These are phyloP conservation scores for Drosophila kurseongensis DNA, from an alignment of 1,140 invertebrate genomes.

Conservation along the genomic window DNA sequence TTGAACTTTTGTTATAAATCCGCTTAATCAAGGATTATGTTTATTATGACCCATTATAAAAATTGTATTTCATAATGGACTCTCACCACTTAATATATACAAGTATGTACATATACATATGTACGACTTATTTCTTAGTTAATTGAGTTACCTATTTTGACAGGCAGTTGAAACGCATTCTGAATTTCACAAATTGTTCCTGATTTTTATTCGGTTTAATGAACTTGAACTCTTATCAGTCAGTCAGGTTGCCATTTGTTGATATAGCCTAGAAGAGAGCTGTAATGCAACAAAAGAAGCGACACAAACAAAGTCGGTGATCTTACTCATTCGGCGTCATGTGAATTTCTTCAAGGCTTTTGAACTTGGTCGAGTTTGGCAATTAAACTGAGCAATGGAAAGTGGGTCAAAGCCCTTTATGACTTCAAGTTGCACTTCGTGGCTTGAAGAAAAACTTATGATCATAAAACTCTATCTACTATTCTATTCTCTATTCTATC, in stretches of 20 bases:
- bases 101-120: no score
- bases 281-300: slow-evolving; percentile 63
- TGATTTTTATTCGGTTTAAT: slow-evolving; percentile 58
- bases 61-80: no score
- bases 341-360: slow-evolving; percentile 21
- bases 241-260: slow-evolving; percentile 46
- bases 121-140: no score
- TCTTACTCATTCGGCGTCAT: slow-evolving; percentile 35
- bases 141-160: background rate
- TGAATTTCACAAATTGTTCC: slow-evolving; percentile 38
- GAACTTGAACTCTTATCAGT: slow-evolving; percentile 72
- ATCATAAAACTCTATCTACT: no score
- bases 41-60: no score
- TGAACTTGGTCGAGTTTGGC: slow-evolving; percentile 27
- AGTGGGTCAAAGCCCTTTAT: slow-evolving; percentile 6
- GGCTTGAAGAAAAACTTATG: no score
- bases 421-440: background rate
- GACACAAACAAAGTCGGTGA: slow-evolving; percentile 29
- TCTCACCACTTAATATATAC: no score
- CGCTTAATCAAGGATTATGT: no score
- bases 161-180: slow-evolving; percentile 8
- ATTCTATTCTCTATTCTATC: no score
- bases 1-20: no score
- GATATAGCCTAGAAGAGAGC: slow-evolving; percentile 28
- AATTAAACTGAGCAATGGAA: slow-evolving; percentile 12